A percentile compares a stretch with the other conserved stretches of the same genome.
Conservation (phyloP, 2,888 invertebrate genomes). For the Heliconius aoede region DNA sequence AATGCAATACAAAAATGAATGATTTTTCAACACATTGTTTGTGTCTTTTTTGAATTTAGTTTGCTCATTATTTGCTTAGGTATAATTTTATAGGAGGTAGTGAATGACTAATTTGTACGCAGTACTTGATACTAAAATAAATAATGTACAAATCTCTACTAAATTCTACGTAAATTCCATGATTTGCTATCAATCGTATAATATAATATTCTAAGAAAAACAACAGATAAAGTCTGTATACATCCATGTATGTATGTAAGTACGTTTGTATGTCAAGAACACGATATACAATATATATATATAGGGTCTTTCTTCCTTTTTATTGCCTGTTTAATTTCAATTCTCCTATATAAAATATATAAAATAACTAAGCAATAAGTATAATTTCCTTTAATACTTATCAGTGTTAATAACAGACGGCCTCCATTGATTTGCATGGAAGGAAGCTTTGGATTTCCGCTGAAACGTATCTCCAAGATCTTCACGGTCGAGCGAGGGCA, state of each 20-base stretch:
- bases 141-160: background rate
- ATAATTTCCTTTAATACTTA: conserved; percentile 24
- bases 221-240: background rate
- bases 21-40: background rate
- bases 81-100: background rate
- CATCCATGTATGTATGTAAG: background rate
- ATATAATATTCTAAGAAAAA: background rate
- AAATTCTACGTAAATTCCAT: background rate
- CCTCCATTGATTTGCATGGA: conserved; percentile 44
- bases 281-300: too few species aligned
- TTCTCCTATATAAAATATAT: background rate
- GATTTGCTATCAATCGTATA: conserved; percentile 5
- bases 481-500: conserved; percentile 38
- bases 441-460: conserved; percentile 44
- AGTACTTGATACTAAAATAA: conserved; percentile 7
- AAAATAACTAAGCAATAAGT: background rate
- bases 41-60: too few species aligned
- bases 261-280: background rate
- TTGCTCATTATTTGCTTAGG: too few species aligned
- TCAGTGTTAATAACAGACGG: conserved; percentile 17
- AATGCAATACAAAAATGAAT: conserved; percentile 13
- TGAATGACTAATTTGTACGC: conserved; percentile 12
- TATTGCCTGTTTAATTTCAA: background rate
- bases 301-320: too few species aligned
- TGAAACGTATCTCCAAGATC: conserved; percentile 36